phyloP scores from a whole-genome alignment of 2,888 invertebrate species.

The Cryptophagus acutangulus region DNA sequence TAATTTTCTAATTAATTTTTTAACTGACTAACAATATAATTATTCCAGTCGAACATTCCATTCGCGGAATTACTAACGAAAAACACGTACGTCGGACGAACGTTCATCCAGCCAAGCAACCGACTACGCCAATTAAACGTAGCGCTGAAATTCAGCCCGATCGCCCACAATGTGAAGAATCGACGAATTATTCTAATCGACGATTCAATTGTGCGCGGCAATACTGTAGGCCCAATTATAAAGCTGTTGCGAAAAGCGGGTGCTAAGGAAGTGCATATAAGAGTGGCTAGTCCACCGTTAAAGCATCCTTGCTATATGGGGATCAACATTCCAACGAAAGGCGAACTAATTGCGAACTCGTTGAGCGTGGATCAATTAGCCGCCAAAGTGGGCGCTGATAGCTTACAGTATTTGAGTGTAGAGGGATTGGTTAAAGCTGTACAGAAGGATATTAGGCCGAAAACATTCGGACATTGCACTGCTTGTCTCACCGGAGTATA shows the following conservation, averaged over 20 bases:
- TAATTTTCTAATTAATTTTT: constrained; percentile 10
- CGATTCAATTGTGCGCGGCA: constrained; percentile 96
- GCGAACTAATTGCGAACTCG: constrained; percentile 92
- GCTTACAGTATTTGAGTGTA: constrained; percentile 86
- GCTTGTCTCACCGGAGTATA: constrained; percentile 94
- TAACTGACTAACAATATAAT: not conserved
- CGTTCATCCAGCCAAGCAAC: constrained; percentile 95
- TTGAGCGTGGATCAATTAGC: constrained; percentile 68
- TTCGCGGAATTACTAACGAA: constrained; percentile 94
- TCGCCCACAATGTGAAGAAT: constrained; percentile 84
- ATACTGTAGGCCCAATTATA: constrained; percentile 95
- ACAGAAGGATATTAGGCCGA: constrained; percentile 65
- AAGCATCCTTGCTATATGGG: constrained; percentile 98
- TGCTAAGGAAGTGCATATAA: constrained; percentile 92
- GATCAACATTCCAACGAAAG: constrained; percentile 96
- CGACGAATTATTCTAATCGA: constrained; percentile 90
- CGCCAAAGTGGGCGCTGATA: constrained; percentile 87
- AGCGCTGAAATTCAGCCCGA: constrained; percentile 89
- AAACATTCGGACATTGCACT: constrained; percentile 81
- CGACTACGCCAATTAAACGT: constrained; percentile 86
- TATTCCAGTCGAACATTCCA: constrained; percentile 70
- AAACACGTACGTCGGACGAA: constrained; percentile 94
- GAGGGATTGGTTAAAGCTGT: constrained; percentile 88
- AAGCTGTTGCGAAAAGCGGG: constrained; percentile 87
- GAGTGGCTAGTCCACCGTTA: constrained; percentile 95